A percentile compares a stretch with the other conserved stretches of the same genome.
phyloP scores from a whole-genome alignment of 1,140 invertebrate genomes.

The Oedothorax gibbosus region DNA sequence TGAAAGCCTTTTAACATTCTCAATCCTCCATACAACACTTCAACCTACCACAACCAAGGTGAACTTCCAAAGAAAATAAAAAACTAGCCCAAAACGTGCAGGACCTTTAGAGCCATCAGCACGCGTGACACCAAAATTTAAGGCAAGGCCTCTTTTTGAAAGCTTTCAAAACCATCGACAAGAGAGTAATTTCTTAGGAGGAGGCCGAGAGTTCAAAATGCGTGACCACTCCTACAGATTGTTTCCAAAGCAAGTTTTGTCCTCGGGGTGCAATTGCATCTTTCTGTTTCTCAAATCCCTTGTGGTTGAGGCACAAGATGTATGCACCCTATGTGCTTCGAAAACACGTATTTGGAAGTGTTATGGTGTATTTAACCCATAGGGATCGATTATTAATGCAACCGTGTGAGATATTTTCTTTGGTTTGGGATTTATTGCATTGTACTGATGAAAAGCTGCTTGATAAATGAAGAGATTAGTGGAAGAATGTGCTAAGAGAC shows the following conservation, averaged over 20 bases:
- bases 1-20: background rate
- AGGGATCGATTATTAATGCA: too few species aligned
- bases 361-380: too few species aligned
- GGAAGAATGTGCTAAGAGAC: too few species aligned
- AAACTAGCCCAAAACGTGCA: background rate
- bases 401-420: too few species aligned
- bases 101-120: background rate
- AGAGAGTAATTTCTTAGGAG: background rate
- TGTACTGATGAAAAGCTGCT: too few species aligned
- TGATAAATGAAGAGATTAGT: too few species aligned
- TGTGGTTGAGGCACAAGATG: too few species aligned
- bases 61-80: background rate
- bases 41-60: background rate
- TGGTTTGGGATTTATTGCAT: too few species aligned
- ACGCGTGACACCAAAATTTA: background rate
- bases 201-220: background rate
- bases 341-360: too few species aligned
- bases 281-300: background rate
- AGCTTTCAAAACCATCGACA: background rate
- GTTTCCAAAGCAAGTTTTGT: background rate
- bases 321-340: too few species aligned
- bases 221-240: slow-evolving; percentile 8
- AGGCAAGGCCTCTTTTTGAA: background rate
- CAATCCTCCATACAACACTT: background rate
- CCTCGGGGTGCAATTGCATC: background rate